Evolutionary conservation across 2,797 vertebrate genomes (phyloP).

Genomic region (Cichlasoma orientale): DNA sequence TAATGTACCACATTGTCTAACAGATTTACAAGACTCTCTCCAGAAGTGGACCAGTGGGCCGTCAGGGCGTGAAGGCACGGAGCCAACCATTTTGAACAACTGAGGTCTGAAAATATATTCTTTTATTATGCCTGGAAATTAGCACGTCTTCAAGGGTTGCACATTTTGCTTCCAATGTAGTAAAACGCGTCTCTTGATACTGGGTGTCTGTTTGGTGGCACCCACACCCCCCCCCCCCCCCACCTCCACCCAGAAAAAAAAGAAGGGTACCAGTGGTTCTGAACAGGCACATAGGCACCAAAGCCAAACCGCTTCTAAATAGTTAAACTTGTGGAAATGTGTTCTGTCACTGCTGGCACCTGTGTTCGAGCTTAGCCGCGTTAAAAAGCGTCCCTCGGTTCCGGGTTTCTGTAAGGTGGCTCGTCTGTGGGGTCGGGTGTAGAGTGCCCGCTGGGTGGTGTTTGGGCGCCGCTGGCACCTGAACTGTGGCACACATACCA

Average conservation of each 20-base stretch:
- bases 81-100: slow-evolving; percentile 57
- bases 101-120: slow-evolving; percentile 68
- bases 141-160: slow-evolving; percentile 53
- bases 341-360: slow-evolving; percentile 21
- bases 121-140: slow-evolving; percentile 59
- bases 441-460: slow-evolving; percentile 79
- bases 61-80: slow-evolving; percentile 53
- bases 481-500: slow-evolving; percentile 97
- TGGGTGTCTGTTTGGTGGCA: slow-evolving; percentile 51
- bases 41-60: slow-evolving; percentile 62
- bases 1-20: slow-evolving; percentile 59
- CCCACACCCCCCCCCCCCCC: neutral
- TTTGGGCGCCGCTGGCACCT: slow-evolving; percentile 82
- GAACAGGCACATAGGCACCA: slow-evolving; percentile 57
- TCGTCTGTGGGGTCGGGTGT: slow-evolving; percentile 81
- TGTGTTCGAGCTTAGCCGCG: neutral
- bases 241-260: neutral
- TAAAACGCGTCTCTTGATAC: slow-evolving; percentile 57
- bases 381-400: slow-evolving; percentile 81
- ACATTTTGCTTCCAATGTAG: slow-evolving; percentile 45
- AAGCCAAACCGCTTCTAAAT: slow-evolving; percentile 52
- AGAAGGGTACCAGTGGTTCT: slow-evolving; percentile 34
- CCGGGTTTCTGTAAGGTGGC: slow-evolving; percentile 77
- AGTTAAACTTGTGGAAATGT: slow-evolving; percentile 32
- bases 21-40: slow-evolving; percentile 66